Evolutionary conservation across 2,113 vertebrate genomes (phyloP).

Genomic region (Gallinago paraguaiae): DNA sequence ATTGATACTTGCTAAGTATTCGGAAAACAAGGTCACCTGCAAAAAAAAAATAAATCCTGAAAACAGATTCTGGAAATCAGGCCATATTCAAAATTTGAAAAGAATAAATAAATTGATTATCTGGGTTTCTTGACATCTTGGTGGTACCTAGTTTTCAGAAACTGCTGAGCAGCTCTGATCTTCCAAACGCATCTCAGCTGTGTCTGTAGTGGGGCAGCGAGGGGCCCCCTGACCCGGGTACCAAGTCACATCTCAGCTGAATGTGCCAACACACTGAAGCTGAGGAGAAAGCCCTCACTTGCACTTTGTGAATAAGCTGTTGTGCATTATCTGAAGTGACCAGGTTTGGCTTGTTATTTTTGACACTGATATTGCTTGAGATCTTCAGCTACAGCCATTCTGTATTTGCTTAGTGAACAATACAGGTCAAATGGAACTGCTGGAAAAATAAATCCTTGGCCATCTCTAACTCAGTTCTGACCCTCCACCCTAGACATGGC

Average conservation of each 20-base stretch:
- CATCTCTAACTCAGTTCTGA: not conserved
- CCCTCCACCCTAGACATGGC: not conserved
- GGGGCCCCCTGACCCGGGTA: not conserved
- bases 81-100: not conserved
- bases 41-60: not conserved
- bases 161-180: not conserved
- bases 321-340: not conserved
- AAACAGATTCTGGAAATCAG: not conserved
- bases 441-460: constrained; percentile 51
- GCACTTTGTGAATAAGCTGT: not conserved
- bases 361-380: not conserved
- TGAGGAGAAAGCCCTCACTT: not conserved
- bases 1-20: not conserved
- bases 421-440: constrained; percentile 4
- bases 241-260: fast-evolving
- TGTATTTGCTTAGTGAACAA: constrained; percentile 34
- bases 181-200: not conserved
- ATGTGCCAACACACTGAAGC: not conserved
- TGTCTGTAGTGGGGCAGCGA: not conserved
- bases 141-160: not conserved
- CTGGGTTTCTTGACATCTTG: not conserved
- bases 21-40: not conserved
- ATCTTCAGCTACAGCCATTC: not conserved
- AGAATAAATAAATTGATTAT: not conserved
- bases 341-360: not conserved